A percentile compares a stretch with the other conserved stretches of the same genome.
These are phyloP conservation scores for Gallinago solitaria DNA, from an alignment of 2,797 vertebrate genomes.

Conservation along the genomic window DNA sequence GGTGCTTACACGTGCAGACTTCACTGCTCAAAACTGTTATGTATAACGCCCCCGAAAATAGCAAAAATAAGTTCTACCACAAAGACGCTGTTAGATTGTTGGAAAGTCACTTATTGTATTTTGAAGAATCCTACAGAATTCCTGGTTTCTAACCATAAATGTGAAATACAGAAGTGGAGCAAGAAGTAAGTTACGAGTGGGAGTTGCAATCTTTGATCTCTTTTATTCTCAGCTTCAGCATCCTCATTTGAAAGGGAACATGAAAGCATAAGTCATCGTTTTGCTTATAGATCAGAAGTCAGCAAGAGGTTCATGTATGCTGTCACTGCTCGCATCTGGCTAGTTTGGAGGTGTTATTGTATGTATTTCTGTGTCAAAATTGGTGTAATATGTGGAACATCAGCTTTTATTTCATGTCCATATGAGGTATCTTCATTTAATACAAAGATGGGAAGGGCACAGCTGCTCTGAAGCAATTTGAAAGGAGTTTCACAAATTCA, in stretches of 20 bases:
- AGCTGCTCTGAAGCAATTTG: not conserved
- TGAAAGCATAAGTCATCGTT: not conserved
- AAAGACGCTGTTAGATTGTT: not conserved
- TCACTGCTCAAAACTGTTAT: not conserved
- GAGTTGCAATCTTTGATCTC: not conserved
- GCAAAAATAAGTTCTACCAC: not conserved
- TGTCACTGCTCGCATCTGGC: not conserved
- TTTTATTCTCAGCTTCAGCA: not conserved
- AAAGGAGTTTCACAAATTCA: not conserved
- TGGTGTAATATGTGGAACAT: not conserved
- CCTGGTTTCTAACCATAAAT: not conserved
- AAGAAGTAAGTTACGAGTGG: not conserved
- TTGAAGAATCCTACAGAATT: not conserved
- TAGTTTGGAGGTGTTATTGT: not conserved
- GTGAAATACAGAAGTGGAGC: not conserved
- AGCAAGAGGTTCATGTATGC: not conserved
- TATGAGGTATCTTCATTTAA: not conserved
- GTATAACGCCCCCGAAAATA: not conserved
- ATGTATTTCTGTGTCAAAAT: not conserved
- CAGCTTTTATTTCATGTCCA: not conserved
- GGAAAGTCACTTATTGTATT: not conserved
- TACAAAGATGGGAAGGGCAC: not conserved
- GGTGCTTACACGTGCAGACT: fast-evolving
- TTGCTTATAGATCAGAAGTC: not conserved
- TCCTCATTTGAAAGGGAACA: not conserved